These are phyloP conservation scores for Phalloptychus januarius DNA, from an alignment of 2,797 vertebrate species.

Conservation along the genomic window DNA sequence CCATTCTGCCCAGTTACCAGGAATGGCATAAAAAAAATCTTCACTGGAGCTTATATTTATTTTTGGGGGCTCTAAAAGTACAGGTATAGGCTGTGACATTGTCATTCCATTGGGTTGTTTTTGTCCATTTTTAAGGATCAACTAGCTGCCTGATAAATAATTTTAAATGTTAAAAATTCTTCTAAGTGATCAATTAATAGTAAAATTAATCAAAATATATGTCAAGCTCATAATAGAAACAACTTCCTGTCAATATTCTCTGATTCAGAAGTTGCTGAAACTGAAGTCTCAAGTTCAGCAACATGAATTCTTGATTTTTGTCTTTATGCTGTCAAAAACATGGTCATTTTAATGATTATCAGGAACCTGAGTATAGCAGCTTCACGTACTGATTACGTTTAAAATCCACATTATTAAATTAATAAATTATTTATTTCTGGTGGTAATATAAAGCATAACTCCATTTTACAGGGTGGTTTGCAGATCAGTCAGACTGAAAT, in stretches of 20 bases:
- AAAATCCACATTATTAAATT: not conserved
- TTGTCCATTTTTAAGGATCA: too few relatives aligned
- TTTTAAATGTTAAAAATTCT: not conserved
- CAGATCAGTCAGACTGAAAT: not conserved
- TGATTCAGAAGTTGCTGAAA: too few relatives aligned
- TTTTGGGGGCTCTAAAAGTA: conserved; percentile 12
- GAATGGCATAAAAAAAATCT: conserved; percentile 29
- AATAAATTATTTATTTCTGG: not conserved
- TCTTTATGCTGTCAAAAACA: too few relatives aligned
- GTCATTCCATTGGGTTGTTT: not conserved
- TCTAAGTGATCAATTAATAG: not conserved
- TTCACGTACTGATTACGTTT: not conserved
- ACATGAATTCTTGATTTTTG: too few relatives aligned
- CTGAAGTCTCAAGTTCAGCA: too few relatives aligned
- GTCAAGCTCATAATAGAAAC: too few relatives aligned
- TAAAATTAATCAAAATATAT: too few relatives aligned
- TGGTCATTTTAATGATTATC: too few relatives aligned
- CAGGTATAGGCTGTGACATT: conserved; percentile 8
- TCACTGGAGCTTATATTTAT: conserved; percentile 24
- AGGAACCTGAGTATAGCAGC: not conserved
- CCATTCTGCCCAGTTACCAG: conserved; percentile 48
- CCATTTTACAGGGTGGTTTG: not conserved
- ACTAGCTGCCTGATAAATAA: too few relatives aligned
- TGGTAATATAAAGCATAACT: not conserved
- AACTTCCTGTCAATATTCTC: too few relatives aligned